Conservation (phyloP, 2,797 vertebrate genomes). For the Gadopsis marmoratus region DNA sequence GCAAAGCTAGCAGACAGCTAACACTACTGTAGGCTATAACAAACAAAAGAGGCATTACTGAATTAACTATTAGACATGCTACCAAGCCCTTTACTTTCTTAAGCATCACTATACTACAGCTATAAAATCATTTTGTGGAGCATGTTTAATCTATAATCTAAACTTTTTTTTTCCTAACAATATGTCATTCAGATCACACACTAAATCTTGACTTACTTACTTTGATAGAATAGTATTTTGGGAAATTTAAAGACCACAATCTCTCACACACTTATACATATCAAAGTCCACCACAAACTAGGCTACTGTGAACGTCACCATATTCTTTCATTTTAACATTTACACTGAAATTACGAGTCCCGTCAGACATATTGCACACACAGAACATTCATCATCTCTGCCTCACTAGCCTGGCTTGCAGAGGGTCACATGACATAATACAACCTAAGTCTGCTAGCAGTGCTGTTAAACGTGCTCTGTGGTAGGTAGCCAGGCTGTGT, state of each 20-base stretch:
- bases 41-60: neutral
- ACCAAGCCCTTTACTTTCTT: too few relatives aligned
- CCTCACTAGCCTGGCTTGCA: constrained; percentile 2
- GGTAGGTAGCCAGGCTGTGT: constrained; percentile 11
- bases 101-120: neutral
- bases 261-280: neutral
- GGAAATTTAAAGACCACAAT: neutral
- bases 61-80: too few relatives aligned
- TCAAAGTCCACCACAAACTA: neutral
- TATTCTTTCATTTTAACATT: neutral
- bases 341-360: neutral
- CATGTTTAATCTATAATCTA: neutral
- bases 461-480: constrained; percentile 49
- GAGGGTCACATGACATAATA: constrained; percentile 17
- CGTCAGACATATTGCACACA: neutral
- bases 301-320: neutral
- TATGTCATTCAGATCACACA: too few relatives aligned
- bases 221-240: too few relatives aligned
- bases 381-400: neutral
- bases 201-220: too few relatives aligned
- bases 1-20: neutral
- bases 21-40: neutral
- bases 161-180: neutral
- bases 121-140: neutral
- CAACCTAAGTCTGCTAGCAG: constrained; percentile 24